Percentiles rank a stretch among this genome's conserved stretches.
phyloP scores from a whole-genome alignment of 2,113 vertebrate genomes.

The Pseudolaguvia tuberculata region DNA sequence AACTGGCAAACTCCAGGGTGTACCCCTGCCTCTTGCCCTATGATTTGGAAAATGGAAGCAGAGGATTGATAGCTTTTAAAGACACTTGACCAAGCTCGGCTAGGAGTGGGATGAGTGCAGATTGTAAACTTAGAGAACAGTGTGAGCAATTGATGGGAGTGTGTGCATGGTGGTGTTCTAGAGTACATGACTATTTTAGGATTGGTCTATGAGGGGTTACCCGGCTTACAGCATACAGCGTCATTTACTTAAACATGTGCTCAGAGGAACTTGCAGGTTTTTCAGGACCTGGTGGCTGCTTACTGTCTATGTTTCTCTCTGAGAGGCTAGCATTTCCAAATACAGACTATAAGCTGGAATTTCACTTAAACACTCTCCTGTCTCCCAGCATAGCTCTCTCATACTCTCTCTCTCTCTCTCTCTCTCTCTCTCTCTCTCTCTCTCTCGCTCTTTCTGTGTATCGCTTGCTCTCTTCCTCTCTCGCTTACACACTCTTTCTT shows the following conservation, averaged over 20 bases:
- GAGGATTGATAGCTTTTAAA: slow-evolving; percentile 40
- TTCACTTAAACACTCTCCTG: neutral
- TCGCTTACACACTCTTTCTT: too few relatives aligned
- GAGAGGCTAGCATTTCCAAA: slow-evolving; percentile 36
- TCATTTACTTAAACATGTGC: slow-evolving; percentile 33
- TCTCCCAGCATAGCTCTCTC: neutral
- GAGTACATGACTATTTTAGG: slow-evolving; percentile 74
- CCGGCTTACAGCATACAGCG: slow-evolving; percentile 32
- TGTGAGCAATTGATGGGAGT: slow-evolving; percentile 56
- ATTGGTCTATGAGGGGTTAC: slow-evolving; percentile 48
- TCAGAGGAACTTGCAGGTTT: slow-evolving; percentile 34
- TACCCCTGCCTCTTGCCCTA: slow-evolving; percentile 5
- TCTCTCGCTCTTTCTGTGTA: too few relatives aligned
- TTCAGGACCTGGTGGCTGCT: slow-evolving; percentile 20
- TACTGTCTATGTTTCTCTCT: slow-evolving; percentile 32
- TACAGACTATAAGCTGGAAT: slow-evolving; percentile 35
- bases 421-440: neutral
- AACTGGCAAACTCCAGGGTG: too few relatives aligned
- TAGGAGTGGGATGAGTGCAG: slow-evolving; percentile 41
- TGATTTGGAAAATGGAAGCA: slow-evolving; percentile 26
- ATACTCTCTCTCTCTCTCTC: neutral
- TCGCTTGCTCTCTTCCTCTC: too few relatives aligned
- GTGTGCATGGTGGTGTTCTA: slow-evolving; percentile 39
- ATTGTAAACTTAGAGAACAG: slow-evolving; percentile 63
- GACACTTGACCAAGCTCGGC: slow-evolving; percentile 34